Evolutionary conservation across 2,113 vertebrate genomes (phyloP).

Genomic region (Melanerpes aurifrons): DNA sequence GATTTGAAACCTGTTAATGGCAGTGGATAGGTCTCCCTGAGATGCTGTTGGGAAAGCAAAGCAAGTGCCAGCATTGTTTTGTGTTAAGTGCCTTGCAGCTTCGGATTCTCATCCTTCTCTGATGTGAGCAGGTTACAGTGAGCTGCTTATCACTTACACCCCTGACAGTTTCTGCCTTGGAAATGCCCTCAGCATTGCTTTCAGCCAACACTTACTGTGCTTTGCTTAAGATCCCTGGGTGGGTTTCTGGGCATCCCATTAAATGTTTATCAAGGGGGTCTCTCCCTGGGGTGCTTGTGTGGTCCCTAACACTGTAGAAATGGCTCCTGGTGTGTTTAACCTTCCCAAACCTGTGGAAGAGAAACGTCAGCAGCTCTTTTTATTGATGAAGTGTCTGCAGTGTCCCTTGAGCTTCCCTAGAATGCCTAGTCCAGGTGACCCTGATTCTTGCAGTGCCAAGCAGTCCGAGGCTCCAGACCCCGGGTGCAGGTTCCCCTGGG

Average conservation of each 20-base stretch:
- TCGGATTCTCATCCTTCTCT: background rate
- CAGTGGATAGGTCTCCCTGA: background rate
- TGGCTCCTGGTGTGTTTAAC: background rate
- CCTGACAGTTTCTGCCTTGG: background rate
- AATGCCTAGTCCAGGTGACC: background rate
- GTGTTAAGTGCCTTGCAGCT: background rate
- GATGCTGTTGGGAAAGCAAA: background rate
- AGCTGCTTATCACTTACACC: background rate
- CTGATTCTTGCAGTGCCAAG: background rate
- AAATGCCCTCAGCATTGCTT: background rate
- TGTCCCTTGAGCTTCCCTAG: background rate
- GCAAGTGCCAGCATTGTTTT: background rate
- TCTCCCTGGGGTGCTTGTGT: background rate
- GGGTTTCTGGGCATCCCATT: background rate
- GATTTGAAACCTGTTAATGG: background rate
- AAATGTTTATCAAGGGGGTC: constrained; percentile 5
- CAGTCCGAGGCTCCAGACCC: background rate
- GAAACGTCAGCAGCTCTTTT: background rate
- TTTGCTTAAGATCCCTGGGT: constrained; percentile 31
- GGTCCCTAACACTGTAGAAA: background rate
- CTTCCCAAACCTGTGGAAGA: background rate
- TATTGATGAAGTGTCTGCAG: background rate
- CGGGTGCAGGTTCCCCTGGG: too few species aligned
- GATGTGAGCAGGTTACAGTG: background rate
- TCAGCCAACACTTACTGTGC: background rate